Evolutionary conservation across 2,888 invertebrate genomes (phyloP).

Genomic region (Itoplectis maculator): DNA sequence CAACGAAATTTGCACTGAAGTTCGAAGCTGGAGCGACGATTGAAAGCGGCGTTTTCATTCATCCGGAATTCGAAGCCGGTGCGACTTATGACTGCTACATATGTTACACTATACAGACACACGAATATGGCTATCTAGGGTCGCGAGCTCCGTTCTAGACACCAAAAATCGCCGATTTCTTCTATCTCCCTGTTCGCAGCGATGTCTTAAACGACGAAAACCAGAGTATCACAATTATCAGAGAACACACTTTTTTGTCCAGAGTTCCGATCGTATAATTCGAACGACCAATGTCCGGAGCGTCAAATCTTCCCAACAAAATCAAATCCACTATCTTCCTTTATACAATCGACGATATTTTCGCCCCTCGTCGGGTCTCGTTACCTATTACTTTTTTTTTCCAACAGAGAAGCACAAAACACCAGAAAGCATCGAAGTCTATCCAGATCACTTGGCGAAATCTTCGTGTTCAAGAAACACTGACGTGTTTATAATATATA

Average conservation of each 20-base stretch:
- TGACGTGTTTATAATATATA: slow-evolving; percentile 25
- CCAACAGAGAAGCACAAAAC: slow-evolving; percentile 54
- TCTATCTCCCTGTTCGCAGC: not conserved
- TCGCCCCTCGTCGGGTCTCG: slow-evolving; percentile 1
- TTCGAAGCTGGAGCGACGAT: not conserved
- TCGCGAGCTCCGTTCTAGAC: slow-evolving; percentile 9
- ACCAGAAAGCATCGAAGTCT: slow-evolving; percentile 56
- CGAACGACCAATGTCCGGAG: slow-evolving; percentile 7
- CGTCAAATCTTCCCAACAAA: slow-evolving; percentile 61
- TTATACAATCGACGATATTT: slow-evolving; percentile 39
- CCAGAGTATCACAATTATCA: slow-evolving; percentile 11
- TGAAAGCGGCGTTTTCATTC: not conserved
- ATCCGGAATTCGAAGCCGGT: not conserved
- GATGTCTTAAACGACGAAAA: not conserved
- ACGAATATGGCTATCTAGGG: slow-evolving; percentile 47
- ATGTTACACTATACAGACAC: slow-evolving; percentile 21
- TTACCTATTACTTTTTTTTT: slow-evolving; percentile 25
- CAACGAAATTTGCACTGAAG: not conserved
- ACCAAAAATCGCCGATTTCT: slow-evolving; percentile 26
- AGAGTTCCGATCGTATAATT: not conserved
- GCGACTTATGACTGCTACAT: slow-evolving; percentile 1
- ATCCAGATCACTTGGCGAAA: slow-evolving; percentile 51
- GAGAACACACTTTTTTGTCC: not conserved
- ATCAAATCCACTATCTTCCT: slow-evolving; percentile 15
- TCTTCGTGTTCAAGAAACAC: slow-evolving; percentile 59